These are phyloP conservation scores for Sandelia bainsii DNA, from an alignment of 2,797 vertebrate genomes.

Conservation along the genomic window DNA sequence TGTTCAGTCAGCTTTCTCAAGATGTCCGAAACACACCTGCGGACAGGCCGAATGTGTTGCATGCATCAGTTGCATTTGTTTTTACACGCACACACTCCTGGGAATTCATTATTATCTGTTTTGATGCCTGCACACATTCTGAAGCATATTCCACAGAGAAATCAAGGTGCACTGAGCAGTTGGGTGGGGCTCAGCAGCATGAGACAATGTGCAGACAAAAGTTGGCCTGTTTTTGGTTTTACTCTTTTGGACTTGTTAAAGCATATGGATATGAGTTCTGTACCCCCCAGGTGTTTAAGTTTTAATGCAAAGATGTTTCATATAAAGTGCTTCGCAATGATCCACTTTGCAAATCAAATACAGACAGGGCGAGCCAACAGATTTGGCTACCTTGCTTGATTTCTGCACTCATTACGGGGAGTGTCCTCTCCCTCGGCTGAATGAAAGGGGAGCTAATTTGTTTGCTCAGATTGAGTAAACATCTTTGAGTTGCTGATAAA, in stretches of 20 bases:
- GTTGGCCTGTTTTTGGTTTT: slow-evolving; percentile 14
- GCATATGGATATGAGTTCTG: background rate
- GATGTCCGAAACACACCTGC: slow-evolving; percentile 6
- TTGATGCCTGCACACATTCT: slow-evolving; percentile 40
- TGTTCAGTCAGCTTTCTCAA: background rate
- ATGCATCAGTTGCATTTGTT: background rate
- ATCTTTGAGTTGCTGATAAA: slow-evolving; percentile 63
- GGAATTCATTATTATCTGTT: slow-evolving; percentile 52
- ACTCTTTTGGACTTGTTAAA: background rate
- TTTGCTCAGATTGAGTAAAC: slow-evolving; percentile 74
- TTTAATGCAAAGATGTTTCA: slow-evolving; percentile 44
- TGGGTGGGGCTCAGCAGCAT: slow-evolving; percentile 22
- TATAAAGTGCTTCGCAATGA: slow-evolving; percentile 64
- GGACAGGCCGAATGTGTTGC: slow-evolving; percentile 3
- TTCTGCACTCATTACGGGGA: slow-evolving; percentile 61
- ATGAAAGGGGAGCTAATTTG: slow-evolving; percentile 66
- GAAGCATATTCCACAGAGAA: slow-evolving; percentile 57
- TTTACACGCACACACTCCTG: slow-evolving; percentile 13
- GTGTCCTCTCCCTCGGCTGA: slow-evolving; percentile 44
- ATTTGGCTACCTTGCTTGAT: slow-evolving; percentile 65
- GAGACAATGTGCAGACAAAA: slow-evolving; percentile 18
- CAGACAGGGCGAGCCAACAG: slow-evolving; percentile 30
- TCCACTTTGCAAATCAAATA: slow-evolving; percentile 80
- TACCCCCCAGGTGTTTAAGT: slow-evolving; percentile 24
- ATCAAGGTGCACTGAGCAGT: slow-evolving; percentile 49